Percentiles rank a stretch among this genome's conserved stretches.
Evolutionary conservation across 1,140 invertebrate genomes (phyloP).

Genomic region (Neodiprion fabricii): DNA sequence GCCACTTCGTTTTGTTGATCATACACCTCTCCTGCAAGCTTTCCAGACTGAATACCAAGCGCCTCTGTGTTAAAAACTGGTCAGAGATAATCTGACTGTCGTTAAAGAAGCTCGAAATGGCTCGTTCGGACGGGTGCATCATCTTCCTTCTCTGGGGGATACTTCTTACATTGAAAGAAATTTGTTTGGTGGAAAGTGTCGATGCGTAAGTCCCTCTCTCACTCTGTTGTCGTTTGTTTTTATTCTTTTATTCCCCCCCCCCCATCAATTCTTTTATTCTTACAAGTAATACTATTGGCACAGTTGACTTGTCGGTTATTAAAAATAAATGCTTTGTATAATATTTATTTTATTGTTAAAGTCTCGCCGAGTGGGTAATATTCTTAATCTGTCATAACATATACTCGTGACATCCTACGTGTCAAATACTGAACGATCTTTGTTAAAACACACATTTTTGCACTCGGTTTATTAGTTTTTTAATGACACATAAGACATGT

Average conservation of each 20-base stretch:
- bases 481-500: no score
- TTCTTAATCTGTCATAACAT: no score
- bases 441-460: no score
- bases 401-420: no score
- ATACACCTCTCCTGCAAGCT: constrained; percentile 43
- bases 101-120: neutral
- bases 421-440: no score
- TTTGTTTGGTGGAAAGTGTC: neutral
- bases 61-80: neutral
- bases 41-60: constrained; percentile 29
- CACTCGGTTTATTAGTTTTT: no score
- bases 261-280: neutral
- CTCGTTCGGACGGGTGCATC: constrained; percentile 6
- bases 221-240: no score
- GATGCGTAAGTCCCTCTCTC: neutral
- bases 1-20: constrained; percentile 39
- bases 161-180: neutral
- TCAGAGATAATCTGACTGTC: constrained; percentile 5
- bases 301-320: neutral
- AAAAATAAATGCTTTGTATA: no score
- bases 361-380: no score
- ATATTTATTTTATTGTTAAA: no score
- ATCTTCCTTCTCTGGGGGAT: neutral
- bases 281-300: neutral
- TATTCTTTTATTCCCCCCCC: no score